A percentile compares a stretch with the other conserved stretches of the same genome.
Conservation (phyloP, 1,140 invertebrate species). For the Tetramorium alpestre region DNA sequence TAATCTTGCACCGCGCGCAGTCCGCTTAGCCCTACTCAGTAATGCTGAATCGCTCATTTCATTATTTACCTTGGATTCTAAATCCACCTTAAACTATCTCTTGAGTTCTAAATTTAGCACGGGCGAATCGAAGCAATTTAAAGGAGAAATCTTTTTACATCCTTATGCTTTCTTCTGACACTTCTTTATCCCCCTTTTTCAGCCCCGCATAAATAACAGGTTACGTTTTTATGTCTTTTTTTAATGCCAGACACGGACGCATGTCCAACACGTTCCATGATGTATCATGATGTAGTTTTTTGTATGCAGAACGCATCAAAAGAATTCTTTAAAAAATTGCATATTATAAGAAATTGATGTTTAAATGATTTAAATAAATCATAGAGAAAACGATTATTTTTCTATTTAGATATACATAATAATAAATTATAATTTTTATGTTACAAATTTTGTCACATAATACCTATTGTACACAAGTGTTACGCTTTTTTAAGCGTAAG, state of each 20-base stretch:
- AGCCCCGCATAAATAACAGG: conserved; percentile 71
- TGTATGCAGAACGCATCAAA: conserved; percentile 4
- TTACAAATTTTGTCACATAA: neutral
- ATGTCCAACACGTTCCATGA: conserved; percentile 10
- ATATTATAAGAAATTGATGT: neutral
- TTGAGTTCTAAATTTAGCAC: conserved; percentile 74
- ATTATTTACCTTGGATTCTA: conserved; percentile 35
- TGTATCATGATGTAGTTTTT: neutral
- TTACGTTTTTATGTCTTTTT: conserved; percentile 74
- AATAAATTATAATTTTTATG: neutral
- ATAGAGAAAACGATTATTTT: neutral
- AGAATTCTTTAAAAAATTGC: neutral
- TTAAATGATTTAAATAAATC: neutral
- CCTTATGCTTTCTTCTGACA: conserved; percentile 3
- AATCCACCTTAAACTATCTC: conserved; percentile 52
- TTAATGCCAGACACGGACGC: conserved; percentile 51
- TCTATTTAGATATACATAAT: neutral
- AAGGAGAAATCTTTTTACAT: conserved; percentile 58
- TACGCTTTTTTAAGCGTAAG: neutral
- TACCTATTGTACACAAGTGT: neutral
- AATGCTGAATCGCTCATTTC: conserved; percentile 12
- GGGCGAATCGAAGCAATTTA: conserved; percentile 69
- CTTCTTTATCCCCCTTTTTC: conserved; percentile 54
- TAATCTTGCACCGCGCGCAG: neutral
- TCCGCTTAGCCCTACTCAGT: neutral